Base-by-base conservation (phyloP, 2,797 vertebrate genomes). In the Enoplosus armatus region DNA sequence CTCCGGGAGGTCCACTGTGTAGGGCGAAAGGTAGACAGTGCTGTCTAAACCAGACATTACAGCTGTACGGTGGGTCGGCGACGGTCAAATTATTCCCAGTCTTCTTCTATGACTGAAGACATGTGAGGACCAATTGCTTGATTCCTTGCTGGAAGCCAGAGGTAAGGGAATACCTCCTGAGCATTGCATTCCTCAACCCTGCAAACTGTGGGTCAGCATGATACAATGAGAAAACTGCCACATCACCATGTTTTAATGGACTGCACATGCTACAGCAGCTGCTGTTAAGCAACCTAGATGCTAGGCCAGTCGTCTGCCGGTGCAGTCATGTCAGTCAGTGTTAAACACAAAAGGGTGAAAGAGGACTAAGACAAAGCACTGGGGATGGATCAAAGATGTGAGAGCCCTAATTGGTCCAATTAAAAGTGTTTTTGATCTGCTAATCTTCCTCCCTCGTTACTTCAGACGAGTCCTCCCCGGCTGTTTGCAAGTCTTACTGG, bases 11-110 rank as follows among this genome's bases (percentile, higher is more conserved):
- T 93, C 91, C 75, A 71, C 61, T 45, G 82, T 88, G 75, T 80
- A 62, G 83, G 88, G 86, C 48, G 50, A 84, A 83, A 89, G 79
- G 86, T 90, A 92, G 90, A 92, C 88, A 70, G 64, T 18, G 1
- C 76, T 53, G 58, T 83, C 78, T 63, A 83, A 90, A 85, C 84
- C 89, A 94, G 94, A 94, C 93, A 91, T 87, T 91, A 91, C 84
- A 87, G 84, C 84, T 87, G 72, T 59, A 79, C 58, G 61, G 87
- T 87, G 87, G 81, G 90, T 94, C 92, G 75, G 89, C n/a, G 90
- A 93, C 79, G 68, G 74, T 89, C 88, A 91, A 90, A 93, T 94
- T 73, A 90, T 80, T 92, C 84, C 90, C 87, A 82, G 83, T 84
- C 85, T 84, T 84, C 77, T 81, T 82, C 66, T 53, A 29, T 80